These are phyloP conservation scores for Petroica traversi DNA, from an alignment of 2,113 vertebrate genomes.

Conservation along the genomic window DNA sequence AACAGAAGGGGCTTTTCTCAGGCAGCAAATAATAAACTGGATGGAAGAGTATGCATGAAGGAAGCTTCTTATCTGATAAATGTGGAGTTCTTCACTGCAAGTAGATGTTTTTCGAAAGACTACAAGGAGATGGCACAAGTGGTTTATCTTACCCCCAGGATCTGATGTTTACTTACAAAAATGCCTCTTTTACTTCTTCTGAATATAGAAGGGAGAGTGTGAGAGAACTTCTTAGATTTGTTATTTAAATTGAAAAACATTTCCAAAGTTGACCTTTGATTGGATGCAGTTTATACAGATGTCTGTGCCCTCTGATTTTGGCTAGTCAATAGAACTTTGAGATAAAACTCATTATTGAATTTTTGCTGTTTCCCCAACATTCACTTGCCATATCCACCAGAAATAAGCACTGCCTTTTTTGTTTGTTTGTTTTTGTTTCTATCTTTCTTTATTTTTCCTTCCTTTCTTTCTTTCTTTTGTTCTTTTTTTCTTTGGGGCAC, in stretches of 20 bases:
- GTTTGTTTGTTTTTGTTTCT: neutral
- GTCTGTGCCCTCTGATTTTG: conserved; percentile 57
- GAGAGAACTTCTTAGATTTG: conserved; percentile 29
- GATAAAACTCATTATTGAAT: conserved; percentile 28
- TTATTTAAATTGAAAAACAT: conserved; percentile 17
- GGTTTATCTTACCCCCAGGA: conserved; percentile 64
- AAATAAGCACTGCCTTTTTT: conserved; percentile 69
- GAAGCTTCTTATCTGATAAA: conserved; percentile 70
- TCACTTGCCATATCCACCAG: conserved; percentile 67
- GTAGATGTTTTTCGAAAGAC: conserved; percentile 35
- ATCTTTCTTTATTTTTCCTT: neutral
- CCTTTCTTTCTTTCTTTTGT: neutral
- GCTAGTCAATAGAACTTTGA: conserved; percentile 41
- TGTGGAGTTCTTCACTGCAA: conserved; percentile 76
- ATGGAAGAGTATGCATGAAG: conserved; percentile 60
- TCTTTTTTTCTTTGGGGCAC: conserved; percentile 61
- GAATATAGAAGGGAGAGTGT: conserved; percentile 30
- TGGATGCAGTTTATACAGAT: conserved; percentile 31
- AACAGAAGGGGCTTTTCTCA: conserved; percentile 73
- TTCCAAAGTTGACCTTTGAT: conserved; percentile 50
- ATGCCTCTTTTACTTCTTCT: conserved; percentile 53
- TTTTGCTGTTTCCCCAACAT: conserved; percentile 63
- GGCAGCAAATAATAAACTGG: conserved; percentile 75
- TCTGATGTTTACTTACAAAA: conserved; percentile 66
- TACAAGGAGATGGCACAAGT: conserved; percentile 66